phyloP scores from a whole-genome alignment of 2,797 vertebrate species.

The Cyprinella venusta region DNA sequence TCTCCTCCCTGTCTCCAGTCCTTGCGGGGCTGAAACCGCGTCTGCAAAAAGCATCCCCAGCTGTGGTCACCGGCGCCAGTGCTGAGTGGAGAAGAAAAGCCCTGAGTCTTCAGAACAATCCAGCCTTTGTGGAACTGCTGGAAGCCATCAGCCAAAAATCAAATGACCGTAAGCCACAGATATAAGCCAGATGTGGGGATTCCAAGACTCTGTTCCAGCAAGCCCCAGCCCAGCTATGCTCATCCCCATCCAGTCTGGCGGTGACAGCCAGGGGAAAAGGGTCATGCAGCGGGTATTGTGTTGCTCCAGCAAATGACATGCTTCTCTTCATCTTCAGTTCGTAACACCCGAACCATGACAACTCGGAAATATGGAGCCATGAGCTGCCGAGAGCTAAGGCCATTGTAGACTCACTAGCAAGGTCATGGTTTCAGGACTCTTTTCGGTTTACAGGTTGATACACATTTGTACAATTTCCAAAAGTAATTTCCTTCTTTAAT shows the following conservation, averaged over 20 bases:
- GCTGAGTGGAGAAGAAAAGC: slow-evolving; percentile 72
- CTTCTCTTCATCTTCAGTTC: slow-evolving; percentile 58
- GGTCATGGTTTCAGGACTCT: slow-evolving; percentile 17
- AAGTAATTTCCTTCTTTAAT: slow-evolving; percentile 46
- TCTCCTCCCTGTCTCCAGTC: slow-evolving; percentile 54
- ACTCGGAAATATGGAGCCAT: slow-evolving; percentile 44
- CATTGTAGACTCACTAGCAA: slow-evolving; percentile 8
- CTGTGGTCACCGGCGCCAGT: slow-evolving; percentile 83
- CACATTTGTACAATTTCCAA: slow-evolving; percentile 54
- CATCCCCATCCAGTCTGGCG: slow-evolving; percentile 71
- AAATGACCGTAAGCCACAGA: slow-evolving; percentile 85
- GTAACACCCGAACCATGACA: slow-evolving; percentile 53
- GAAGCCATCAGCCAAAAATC: slow-evolving; percentile 83
- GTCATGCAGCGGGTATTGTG: slow-evolving; percentile 55
- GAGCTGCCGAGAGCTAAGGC: slow-evolving; percentile 47
- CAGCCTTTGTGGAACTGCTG: slow-evolving; percentile 85
- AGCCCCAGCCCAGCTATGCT: slow-evolving; percentile 78
- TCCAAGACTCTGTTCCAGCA: slow-evolving; percentile 79
- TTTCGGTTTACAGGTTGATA: slow-evolving; percentile 32
- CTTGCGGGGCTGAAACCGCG: slow-evolving; percentile 55
- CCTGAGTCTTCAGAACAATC: slow-evolving; percentile 81
- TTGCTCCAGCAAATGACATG: slow-evolving; percentile 50
- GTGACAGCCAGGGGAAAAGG: slow-evolving; percentile 64
- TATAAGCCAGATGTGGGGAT: slow-evolving; percentile 89
- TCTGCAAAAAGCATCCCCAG: slow-evolving; percentile 81